Base-by-base conservation (phyloP, 2,797 vertebrate species). In the Cercopithecus diana region DNA sequence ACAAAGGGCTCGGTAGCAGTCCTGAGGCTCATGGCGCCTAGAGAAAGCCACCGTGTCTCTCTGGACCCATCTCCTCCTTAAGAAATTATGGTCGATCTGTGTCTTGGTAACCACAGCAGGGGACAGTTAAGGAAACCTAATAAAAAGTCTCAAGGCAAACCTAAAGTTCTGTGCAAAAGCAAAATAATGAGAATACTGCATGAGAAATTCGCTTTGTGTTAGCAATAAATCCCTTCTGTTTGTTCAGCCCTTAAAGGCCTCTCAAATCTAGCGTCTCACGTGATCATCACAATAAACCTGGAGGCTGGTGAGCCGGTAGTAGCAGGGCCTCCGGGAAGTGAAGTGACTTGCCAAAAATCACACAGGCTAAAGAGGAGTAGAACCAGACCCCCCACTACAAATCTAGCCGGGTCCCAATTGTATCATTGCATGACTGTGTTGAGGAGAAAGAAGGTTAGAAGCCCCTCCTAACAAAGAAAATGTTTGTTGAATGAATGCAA, bases 101-200 rank as follows among this genome's bases (percentile, higher is more conserved):
- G 90, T 89, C 96, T 91, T 39, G 80, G 79, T 96, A 95, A 95
- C 87, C 61, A 93, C 45, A 94, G 83, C 87, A 81, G 91, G 48
- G 30, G 86, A 55, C 76, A 95, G 55, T 92, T 90, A 73, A 95
- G 70, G 82, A 96, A 96, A 89, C 43, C 88, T 92, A 91, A 93
- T 84, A 94, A 90, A 48, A 89, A 93, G 57, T 95, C 77, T 91
- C 33, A 4, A 20, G 80, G 83, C 83, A 95, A 92, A 94, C 36
- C 67, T 81, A 48, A 91, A 91, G 43, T 39, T 88, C 61, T 80
- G 61, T 73, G 87, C 55, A 50, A 82, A 96, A 94, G 57, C 80
- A 77, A 90, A 93, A 87, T 91, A 94, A 96, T 70, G 89, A 96
- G 94, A 86, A 77, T 15, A 43, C 83, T 55, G 70, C 75, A 24